These are phyloP conservation scores for Acrossocheilus wenchowensis DNA, from an alignment of 2,797 vertebrate species.

Conservation along the genomic window DNA sequence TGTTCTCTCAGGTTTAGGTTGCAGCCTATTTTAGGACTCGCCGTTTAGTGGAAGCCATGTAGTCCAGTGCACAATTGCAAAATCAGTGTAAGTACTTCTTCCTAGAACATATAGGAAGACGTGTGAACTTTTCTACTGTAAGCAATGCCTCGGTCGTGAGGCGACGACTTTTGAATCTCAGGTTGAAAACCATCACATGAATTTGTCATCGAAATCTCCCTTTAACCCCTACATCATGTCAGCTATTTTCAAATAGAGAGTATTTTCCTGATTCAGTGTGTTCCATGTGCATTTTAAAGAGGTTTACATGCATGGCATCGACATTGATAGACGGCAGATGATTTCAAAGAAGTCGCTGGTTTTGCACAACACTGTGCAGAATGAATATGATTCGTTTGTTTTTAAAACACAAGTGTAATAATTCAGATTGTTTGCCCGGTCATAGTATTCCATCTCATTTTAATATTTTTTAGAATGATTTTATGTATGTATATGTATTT, in stretches of 20 bases:
- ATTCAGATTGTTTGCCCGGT: background rate
- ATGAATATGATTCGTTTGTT: constrained; percentile 23
- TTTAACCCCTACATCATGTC: constrained; percentile 69
- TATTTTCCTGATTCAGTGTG: constrained; percentile 76
- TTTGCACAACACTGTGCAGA: constrained; percentile 21
- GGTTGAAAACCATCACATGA: constrained; percentile 74
- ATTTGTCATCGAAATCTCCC: constrained; percentile 66
- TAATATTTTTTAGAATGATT: constrained; percentile 41
- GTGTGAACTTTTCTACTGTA: constrained; percentile 60
- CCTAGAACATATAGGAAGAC: constrained; percentile 54
- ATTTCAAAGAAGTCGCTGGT: constrained; percentile 58
- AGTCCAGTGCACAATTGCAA: constrained; percentile 55
- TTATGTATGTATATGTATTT: constrained; percentile 52
- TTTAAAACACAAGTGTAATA: constrained; percentile 29
- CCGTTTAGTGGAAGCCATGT: constrained; percentile 54
- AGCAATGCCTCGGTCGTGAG: constrained; percentile 64
- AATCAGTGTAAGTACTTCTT: constrained; percentile 53
- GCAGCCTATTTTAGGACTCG: constrained; percentile 45
- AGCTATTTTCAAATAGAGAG: constrained; percentile 73
- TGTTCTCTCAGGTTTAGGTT: constrained; percentile 60
- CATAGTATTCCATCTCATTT: constrained; percentile 17
- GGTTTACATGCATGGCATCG: constrained; percentile 76
- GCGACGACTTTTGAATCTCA: constrained; percentile 78
- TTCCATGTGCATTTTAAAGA: constrained; percentile 66
- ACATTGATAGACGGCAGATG: constrained; percentile 73